Conservation (phyloP, 2,888 invertebrate species). For the Latrodectus elegans region DNA sequence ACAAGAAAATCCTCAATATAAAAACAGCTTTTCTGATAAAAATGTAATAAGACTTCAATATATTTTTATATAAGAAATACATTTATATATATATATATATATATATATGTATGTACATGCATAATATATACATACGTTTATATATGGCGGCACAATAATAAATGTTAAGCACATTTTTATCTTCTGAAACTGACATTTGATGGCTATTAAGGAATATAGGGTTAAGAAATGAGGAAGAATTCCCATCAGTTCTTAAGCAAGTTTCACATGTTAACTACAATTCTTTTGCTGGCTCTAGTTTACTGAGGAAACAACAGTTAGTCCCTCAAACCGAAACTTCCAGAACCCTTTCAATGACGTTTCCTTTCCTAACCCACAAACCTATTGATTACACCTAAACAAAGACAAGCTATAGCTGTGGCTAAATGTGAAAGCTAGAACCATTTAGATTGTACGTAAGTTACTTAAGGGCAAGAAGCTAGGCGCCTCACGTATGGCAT, state of each 20-base stretch:
- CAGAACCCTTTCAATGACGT: constrained; percentile 55
- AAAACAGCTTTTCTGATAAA: too few species aligned
- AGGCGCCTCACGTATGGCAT: constrained; percentile 67
- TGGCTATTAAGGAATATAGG: constrained; percentile 11
- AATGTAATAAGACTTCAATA: too few species aligned
- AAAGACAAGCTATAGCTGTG: constrained; percentile 63
- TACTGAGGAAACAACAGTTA: constrained; percentile 64
- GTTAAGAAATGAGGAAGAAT: constrained; percentile 27
- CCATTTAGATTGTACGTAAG: constrained; percentile 66
- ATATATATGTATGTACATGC: too few species aligned
- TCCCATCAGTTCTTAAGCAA: constrained; percentile 35
- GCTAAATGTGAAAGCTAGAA: constrained; percentile 65
- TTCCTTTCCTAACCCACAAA: constrained; percentile 59
- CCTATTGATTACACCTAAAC: constrained; percentile 66
- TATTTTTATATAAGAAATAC: too few species aligned
- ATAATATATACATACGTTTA: too few species aligned
- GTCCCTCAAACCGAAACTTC: constrained; percentile 53
- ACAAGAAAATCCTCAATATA: too few species aligned
- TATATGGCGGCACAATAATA: too few species aligned
- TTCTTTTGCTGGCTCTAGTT: constrained; percentile 59
- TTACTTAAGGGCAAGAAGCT: constrained; percentile 64
- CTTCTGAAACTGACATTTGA: background rate
- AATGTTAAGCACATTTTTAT: background rate
- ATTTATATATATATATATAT: too few species aligned
- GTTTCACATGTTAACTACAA: constrained; percentile 54